These are phyloP conservation scores for Bradynema listronoti DNA, from an alignment of 1,140 invertebrate species.

Conservation along the genomic window DNA sequence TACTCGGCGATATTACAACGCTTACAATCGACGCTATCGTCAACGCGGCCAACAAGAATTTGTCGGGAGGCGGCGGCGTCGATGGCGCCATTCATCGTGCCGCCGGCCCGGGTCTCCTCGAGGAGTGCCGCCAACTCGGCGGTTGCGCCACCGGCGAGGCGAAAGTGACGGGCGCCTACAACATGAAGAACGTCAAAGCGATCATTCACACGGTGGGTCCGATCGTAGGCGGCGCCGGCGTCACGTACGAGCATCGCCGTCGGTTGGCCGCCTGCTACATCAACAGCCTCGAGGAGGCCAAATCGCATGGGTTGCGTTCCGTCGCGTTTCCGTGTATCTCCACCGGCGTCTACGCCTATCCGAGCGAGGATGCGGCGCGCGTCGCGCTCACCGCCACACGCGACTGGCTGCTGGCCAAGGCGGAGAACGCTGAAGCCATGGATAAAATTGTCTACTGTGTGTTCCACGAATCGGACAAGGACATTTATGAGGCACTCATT, in stretches of 20 bases:
- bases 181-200: constrained; percentile 32
- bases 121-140: constrained; percentile 18
- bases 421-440: constrained; percentile 15
- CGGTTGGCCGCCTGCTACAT: constrained; percentile 16
- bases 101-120: constrained; percentile 14
- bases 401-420: constrained; percentile 16
- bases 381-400: constrained; percentile 19
- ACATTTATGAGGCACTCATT: constrained; percentile 16
- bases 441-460: constrained; percentile 30
- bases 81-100: constrained; percentile 31
- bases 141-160: constrained; percentile 31
- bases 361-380: constrained; percentile 21
- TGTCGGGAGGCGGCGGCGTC: constrained; percentile 25
- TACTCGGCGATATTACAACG: constrained; percentile 27
- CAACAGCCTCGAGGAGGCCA: constrained; percentile 25
- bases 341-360: constrained; percentile 27
- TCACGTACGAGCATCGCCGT: constrained; percentile 6
- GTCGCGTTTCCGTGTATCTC: constrained; percentile 37
- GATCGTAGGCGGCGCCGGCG: background rate
- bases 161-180: constrained; percentile 29
- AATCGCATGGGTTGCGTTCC: constrained; percentile 15
- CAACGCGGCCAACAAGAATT: constrained; percentile 24
- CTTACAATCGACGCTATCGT: constrained; percentile 24
- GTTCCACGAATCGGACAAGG: constrained; percentile 15
- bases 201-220: constrained; percentile 32